Evolutionary conservation across 2,888 invertebrate genomes (phyloP), one percentile per base, ranked within the genome.

Genomic region (Tortrix viridana): DNA sequence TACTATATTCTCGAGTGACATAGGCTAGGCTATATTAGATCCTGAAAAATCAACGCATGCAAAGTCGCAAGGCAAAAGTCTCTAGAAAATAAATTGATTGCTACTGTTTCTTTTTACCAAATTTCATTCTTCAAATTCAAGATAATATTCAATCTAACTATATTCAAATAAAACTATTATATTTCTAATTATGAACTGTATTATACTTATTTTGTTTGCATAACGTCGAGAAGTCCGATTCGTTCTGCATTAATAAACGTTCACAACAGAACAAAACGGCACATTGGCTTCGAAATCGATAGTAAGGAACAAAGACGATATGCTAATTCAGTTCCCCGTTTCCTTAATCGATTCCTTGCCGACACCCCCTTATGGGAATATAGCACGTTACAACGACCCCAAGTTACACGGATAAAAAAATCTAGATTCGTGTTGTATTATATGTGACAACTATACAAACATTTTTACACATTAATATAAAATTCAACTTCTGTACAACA

Each of bases 251-350:
- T 49, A 12, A 49, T 16, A 14, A 32, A 7, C 19, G 43, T 5
- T 18, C 3, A 23, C 5, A 16, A 52, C 19, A 46, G 14, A 46
- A 44, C 22, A 18, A 37, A 52, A 18, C 18, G 9, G 14, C 9
- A 16, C 18, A n/a, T 18, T 44, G 19, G 47, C 47, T 48, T 16
- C 41, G 22, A 26, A 54, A 54, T 60, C 68, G 53, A 69, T 69
- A 65, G 20, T 18, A 52, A 12, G 22, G 20, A 52, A 63, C 58
- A 52, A 59, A 56, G 26, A 12, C 59, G 62, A 67, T 71, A 74
- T 74, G 70, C 60, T 74, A 77, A 77, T 74, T 63, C 69, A 73
- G 46, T 62, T 65, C 55, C 67, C 69, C 67, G 70, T 67, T 71
- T 63, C 66, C 67, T 70, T 59, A 60, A 55, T 65, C 65, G 69